Percentiles rank a stretch among this genome's conserved stretches.
These are phyloP conservation scores for Polymixis flavicincta DNA, from an alignment of 2,888 invertebrate genomes.

Conservation along the genomic window DNA sequence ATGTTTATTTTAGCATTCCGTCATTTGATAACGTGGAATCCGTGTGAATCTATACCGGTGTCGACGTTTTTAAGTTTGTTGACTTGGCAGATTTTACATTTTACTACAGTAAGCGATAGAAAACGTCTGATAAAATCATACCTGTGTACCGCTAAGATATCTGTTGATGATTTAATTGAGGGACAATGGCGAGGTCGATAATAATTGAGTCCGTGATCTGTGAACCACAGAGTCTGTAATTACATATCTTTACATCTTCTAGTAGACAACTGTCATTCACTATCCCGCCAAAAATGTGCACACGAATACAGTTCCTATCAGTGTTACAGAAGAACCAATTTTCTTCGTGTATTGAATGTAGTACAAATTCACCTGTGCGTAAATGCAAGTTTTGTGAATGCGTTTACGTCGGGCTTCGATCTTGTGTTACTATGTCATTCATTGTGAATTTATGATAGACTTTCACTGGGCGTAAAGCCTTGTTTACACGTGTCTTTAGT, in stretches of 20 bases:
- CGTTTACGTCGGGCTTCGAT: constrained; percentile 18
- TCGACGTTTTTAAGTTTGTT: constrained; percentile 64
- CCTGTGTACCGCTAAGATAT: constrained; percentile 21
- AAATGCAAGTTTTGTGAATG: constrained; percentile 49
- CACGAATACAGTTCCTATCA: constrained; percentile 23
- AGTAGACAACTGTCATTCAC: constrained; percentile 32
- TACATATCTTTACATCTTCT: constrained; percentile 31
- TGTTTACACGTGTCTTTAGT: constrained; percentile 14
- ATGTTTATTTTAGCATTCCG: constrained; percentile 44
- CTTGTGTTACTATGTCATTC: constrained; percentile 25
- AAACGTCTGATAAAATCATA: constrained; percentile 31
- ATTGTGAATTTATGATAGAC: constrained; percentile 15
- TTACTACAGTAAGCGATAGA: constrained; percentile 30
- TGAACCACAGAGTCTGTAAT: constrained; percentile 43
- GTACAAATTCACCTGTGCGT: constrained; percentile 35
- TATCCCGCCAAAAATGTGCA: constrained; percentile 56
- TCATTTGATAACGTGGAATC: constrained; percentile 42
- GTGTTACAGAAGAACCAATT: not conserved
- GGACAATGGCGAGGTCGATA: constrained; percentile 60
- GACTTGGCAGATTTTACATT: constrained; percentile 57
- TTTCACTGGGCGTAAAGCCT: constrained; percentile 40
- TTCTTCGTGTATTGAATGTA: constrained; percentile 24
- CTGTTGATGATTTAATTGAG: constrained; percentile 49
- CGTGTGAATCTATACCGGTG: constrained; percentile 53
- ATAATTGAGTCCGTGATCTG: constrained; percentile 67